Evolutionary conservation across 1,140 invertebrate genomes (phyloP), one percentile per base, ranked within the genome.

Genomic region (Leptinotarsa texana): DNA sequence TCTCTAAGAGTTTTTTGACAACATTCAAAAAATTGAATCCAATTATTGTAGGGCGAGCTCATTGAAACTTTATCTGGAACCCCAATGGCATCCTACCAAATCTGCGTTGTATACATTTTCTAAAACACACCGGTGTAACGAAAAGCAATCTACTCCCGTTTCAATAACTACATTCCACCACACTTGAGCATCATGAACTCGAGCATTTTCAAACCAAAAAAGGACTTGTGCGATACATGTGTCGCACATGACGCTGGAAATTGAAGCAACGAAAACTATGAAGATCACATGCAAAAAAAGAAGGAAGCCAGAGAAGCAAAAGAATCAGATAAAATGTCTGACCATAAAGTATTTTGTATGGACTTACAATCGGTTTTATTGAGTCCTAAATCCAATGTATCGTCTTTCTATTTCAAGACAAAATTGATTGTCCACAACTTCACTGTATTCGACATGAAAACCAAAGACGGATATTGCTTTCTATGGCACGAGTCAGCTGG

Each of bases 211-310:
- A 15, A 13, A 18, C 69, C 69, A 42, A 48, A 75, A 75, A 61
- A 75, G 33, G 70, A 72, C 49, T 4, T 49, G 18, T 75, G 70
- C 49, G 33, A 72, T 21, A 72, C 13, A 22, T 67, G 63, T 68
- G 69, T 68, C 3, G 49, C 51, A 67, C 49, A 57, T 57, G 27
- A 72, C 63, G 63, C 63, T n/a, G 51, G 51, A 21, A 72, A 72
- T 42, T 33, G 51, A 0, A 11, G 15, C 4, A 42, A 68, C 18
- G 65, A 72, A 27, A 17, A 57, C 3, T 72, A 63, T 72, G 15
- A 67, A 42, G 49, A 72, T 27, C 74, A 75, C n/a, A n/a, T 47
- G 21, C 6, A 67, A 48, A 61, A 51, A 72, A 72, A 75, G 17
- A 57, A 48, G 4, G 48, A 75, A 67, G 74, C 69, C 27, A 22